These are phyloP conservation scores for Sylvia borin DNA, from an alignment of 2,797 vertebrate species.

Conservation along the genomic window DNA sequence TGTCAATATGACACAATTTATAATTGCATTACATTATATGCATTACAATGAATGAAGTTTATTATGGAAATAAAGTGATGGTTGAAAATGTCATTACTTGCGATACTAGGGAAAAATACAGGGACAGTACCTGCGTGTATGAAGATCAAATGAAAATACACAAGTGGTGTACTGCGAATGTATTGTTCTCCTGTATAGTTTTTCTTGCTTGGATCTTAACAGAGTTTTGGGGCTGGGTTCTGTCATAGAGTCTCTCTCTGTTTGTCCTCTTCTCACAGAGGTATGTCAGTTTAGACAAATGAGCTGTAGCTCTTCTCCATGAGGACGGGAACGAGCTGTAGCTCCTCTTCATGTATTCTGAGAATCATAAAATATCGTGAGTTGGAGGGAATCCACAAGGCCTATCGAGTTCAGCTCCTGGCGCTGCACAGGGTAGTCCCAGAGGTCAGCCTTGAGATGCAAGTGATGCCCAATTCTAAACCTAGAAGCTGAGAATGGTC, in stretches of 20 bases:
- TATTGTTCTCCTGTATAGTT: accelerated
- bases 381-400: neutral
- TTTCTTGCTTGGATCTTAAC: neutral
- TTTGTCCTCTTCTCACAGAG: neutral
- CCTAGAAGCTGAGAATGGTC: neutral
- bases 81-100: neutral
- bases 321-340: neutral
- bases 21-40: neutral
- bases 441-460: neutral
- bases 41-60: neutral
- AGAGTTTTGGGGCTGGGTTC: neutral
- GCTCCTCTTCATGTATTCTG: neutral
- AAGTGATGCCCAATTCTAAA: neutral
- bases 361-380: neutral
- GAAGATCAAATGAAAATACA: neutral
- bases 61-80: neutral
- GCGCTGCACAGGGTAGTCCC: too few species aligned
- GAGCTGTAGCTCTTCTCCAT: neutral
- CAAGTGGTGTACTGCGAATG: neutral
- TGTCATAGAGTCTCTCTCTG: neutral
- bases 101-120: neutral
- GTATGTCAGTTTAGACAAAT: neutral
- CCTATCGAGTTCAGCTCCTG: neutral
- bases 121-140: neutral
- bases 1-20: too few species aligned